Conservation (phyloP, 2,797 vertebrate genomes). For the Manis crassicaudata region DNA sequence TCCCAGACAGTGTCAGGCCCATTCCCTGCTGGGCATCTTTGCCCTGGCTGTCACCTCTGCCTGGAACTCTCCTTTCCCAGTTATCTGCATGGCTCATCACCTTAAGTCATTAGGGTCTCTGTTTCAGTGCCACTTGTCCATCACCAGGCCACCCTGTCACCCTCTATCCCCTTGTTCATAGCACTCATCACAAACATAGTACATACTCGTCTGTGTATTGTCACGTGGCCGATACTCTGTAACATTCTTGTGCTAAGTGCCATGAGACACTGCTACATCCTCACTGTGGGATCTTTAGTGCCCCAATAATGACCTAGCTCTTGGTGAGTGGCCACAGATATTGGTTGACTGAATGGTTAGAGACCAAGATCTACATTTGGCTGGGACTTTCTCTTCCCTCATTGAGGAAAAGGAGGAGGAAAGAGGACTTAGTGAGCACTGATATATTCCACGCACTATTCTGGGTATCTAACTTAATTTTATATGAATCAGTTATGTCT, state of each 20-base stretch:
- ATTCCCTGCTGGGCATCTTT: background rate
- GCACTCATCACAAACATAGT: background rate
- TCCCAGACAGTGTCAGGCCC: background rate
- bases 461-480: background rate
- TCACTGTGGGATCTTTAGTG: background rate
- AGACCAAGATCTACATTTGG: background rate
- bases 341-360: background rate
- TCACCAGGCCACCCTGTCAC: background rate
- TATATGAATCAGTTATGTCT: background rate
- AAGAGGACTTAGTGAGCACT: background rate
- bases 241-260: background rate
- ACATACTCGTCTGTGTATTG: background rate
- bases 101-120: background rate
- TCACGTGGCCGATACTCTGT: background rate
- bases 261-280: rapidly evolving
- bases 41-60: background rate
- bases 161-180: background rate
- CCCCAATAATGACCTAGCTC: background rate
- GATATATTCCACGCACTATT: background rate
- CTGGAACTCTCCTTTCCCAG: background rate
- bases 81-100: rapidly evolving
- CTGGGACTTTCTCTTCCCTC: background rate
- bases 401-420: background rate
- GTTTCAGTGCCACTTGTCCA: background rate
- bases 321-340: background rate